Base-by-base conservation (phyloP, 2,888 invertebrate genomes). In the Tetrapedia diversipes region DNA sequence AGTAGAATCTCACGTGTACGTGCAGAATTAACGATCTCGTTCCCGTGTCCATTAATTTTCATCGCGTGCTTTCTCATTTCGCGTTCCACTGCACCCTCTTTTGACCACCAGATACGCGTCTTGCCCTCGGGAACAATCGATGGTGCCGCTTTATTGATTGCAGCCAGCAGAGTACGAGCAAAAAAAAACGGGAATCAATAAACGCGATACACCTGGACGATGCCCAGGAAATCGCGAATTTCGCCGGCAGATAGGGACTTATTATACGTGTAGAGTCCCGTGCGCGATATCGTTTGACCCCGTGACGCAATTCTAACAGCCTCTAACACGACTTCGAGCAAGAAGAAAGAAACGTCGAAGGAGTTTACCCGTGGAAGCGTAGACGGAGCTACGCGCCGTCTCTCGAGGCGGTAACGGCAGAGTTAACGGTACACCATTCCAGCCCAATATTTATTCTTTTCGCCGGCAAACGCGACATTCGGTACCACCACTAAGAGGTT, bases 391-490 rank as follows among this genome's bases (percentile, higher is more conserved):
- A 77, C 77, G 77, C 68, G 72, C 79, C 65, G 80, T 85, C 86
- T 87, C 90, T 90, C 86, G 87, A 90, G 90, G 90, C 90, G 89
- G 89, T 91, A 91, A 91, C 91, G 91, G 91, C 90, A 91, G 89
- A 88, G 85, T 83, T 91, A 91, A 91, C 91, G 91, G 91, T 88
- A 90, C 86, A 71, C 83, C 88, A 89, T 90, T 90, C 90, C 89
- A 89, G 88, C 89, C 90, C 88, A 91, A 91, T 91, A 90, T 91
- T 91, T 89, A 90, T 90, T 90, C 90, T 91, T 91, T 90, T 86
- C 86, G 81, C 82, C 80, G 80, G 71, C 64, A 64, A 82, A 82
- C 81, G 78, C 79, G 83, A 84, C 82, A 81, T 80, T 83, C 75
- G 69, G 73, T 73, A 57, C 73, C 71, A 54, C 59, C 56, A 43